Base-by-base conservation (phyloP, 2,797 vertebrate species). In the Limosa lapponica region DNA sequence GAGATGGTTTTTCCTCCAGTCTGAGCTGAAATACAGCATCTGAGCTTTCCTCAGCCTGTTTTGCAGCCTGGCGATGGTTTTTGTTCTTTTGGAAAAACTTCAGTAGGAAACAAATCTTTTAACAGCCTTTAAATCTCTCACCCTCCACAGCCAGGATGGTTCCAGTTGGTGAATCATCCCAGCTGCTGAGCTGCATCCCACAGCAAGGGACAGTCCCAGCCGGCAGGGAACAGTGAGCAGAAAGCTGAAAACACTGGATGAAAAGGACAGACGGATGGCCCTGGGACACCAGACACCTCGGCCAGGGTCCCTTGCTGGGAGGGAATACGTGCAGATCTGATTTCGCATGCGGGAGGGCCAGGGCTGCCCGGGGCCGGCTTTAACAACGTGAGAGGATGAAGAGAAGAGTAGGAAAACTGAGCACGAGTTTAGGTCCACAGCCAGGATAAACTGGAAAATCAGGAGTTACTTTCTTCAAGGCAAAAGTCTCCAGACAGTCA, bases 381-480 rank as follows among this genome's bases (percentile, higher is more conserved):
- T 6, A 37, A 18, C 57, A 43, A 16, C 0, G 0, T 4, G 65
- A 77, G 72, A 55, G 54, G 71, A 72, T n/a, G 82, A 73, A n/a
- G 7, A n/a, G 73, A 36, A 32, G 6, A 87, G n/a, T 16, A 51
- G 84, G 87, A 52, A 92, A 89, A 85, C 32, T 51, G 84, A 91
- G 70, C 62, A 14, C 0, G 22, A 84, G 66, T 46, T 82, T 43
- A 49, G 32, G 30, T 46, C 54, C 36, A 11, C 1, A 13, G 87
- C 91, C 94, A 94, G 89, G 82, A 84, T 77, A 72, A 94, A 71
- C 41, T 62, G 91, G 89, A 48, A 95, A 95, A 91, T 80, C 37
- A 10, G 64, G 62, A 93, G 48, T 19, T 41, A 39, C 30, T 32
- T 55, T 82, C 65, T 43, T 46, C 62, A n/a, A 24, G 2, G 22